Conservation (phyloP, 2,113 vertebrate species). For the Nothobranchius kuhntae region DNA sequence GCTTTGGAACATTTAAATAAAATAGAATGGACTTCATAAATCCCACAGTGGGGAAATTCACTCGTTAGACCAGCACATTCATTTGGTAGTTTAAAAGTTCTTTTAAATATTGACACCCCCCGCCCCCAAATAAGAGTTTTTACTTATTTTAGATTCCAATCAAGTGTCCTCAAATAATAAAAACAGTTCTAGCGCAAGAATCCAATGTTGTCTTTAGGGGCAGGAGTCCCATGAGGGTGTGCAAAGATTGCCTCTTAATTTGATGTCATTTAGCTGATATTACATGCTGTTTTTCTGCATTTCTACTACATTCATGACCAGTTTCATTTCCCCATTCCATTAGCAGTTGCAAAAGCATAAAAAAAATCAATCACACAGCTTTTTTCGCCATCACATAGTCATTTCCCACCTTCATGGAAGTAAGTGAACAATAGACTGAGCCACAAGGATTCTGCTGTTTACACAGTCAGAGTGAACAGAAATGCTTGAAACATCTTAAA, state of each 20-base stretch:
- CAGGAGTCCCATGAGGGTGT: too few species aligned
- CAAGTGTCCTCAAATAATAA: too few species aligned
- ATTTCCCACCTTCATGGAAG: slow-evolving; percentile 42
- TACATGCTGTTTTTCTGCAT: slow-evolving; percentile 17
- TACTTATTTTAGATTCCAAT: too few species aligned
- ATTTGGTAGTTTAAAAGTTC: too few species aligned
- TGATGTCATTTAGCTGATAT: not conserved
- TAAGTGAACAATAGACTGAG: slow-evolving; percentile 45
- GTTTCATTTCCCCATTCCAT: not conserved
- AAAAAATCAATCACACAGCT: not conserved
- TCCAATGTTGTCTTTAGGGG: too few species aligned
- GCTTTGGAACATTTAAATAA: too few species aligned
- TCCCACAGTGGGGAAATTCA: too few species aligned
- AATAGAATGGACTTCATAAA: too few species aligned
- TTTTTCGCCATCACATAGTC: slow-evolving; percentile 9
- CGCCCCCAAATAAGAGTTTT: too few species aligned
- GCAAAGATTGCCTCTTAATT: not conserved
- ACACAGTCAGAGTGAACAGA: slow-evolving; percentile 58
- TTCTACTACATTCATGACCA: slow-evolving; percentile 10
- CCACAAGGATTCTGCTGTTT: slow-evolving; percentile 50
- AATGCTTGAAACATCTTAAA: slow-evolving; percentile 65
- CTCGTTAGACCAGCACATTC: too few species aligned
- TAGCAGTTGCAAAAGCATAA: slow-evolving; percentile 3
- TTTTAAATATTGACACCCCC: too few species aligned
- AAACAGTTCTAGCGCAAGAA: too few species aligned